These are phyloP conservation scores for Xylota segnis DNA, from an alignment of 2,888 invertebrate genomes.

Conservation along the genomic window DNA sequence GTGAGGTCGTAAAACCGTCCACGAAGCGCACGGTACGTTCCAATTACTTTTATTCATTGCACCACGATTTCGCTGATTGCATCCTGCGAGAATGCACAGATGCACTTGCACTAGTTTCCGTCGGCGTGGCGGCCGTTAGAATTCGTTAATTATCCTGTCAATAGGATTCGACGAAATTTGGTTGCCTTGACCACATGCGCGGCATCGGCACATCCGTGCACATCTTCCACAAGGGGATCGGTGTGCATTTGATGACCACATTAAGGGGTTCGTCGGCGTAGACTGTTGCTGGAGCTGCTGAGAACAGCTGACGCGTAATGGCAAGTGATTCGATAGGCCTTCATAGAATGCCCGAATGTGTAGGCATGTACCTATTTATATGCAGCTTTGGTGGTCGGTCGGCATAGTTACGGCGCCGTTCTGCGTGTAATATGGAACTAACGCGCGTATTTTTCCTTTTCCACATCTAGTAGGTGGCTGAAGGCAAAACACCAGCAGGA, in stretches of 20 bases:
- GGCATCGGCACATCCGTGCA: conserved; percentile 65
- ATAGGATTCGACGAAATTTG: conserved; percentile 75
- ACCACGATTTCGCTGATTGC: conserved; percentile 68
- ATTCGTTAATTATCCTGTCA: conserved; percentile 77
- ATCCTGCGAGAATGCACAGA: conserved; percentile 43
- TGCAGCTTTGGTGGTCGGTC: conserved; percentile 63
- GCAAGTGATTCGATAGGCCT: conserved; percentile 70
- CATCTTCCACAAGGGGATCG: conserved; percentile 33
- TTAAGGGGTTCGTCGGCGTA: conserved; percentile 65
- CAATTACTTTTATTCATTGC: conserved; percentile 75
- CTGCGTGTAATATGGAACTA: conserved; percentile 70
- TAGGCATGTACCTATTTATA: conserved; percentile 42
- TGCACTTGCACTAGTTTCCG: conserved; percentile 41
- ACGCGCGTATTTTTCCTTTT: conserved; percentile 59
- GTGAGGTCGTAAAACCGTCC: conserved; percentile 14
- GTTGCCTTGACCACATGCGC: conserved; percentile 73
- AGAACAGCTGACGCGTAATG: conserved; percentile 76
- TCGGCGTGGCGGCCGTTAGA: conserved; percentile 57
- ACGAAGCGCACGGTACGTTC: conserved; percentile 13
- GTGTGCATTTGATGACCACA: conserved; percentile 66
- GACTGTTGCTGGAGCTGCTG: conserved; percentile 67
- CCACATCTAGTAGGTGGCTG: neutral
- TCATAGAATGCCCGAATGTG: conserved; percentile 46
- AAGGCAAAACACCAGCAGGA: neutral
- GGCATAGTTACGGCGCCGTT: conserved; percentile 69